Percentiles rank a stretch among this genome's conserved stretches.
These are phyloP conservation scores for Helobdella robusta DNA, from an alignment of 2,888 invertebrate species.

Conservation along the genomic window DNA sequence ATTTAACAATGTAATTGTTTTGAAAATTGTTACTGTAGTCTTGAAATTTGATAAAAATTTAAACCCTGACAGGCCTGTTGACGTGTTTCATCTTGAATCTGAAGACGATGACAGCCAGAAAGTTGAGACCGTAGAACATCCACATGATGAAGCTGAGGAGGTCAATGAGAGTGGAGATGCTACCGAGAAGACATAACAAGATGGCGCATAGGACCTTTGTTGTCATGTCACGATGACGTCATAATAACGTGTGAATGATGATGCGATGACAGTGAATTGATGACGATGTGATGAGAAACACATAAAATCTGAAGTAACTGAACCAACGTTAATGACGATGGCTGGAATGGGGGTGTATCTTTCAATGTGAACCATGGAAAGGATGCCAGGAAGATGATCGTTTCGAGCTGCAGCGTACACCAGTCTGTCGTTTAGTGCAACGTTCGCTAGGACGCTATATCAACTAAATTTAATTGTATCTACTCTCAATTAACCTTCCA, in stretches of 20 bases:
- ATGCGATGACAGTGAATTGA: neutral
- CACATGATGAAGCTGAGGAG: conserved; percentile 97
- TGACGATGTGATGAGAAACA: neutral
- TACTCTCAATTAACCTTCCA: too few species aligned
- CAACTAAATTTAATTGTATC: too few species aligned
- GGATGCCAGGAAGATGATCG: conserved; percentile 77
- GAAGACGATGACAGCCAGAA: conserved; percentile 84
- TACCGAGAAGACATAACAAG: conserved; percentile 55
- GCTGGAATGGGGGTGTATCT: conserved; percentile 88
- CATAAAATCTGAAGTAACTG: too few species aligned
- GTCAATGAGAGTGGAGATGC: conserved; percentile 85
- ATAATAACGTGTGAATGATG: neutral
- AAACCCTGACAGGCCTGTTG: conserved; percentile 6
- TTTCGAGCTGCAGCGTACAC: conserved; percentile 79
- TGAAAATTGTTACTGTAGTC: too few species aligned
- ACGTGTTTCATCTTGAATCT: conserved; percentile 48
- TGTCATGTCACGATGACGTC: neutral
- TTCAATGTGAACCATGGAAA: conserved; percentile 81
- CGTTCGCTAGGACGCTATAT: neutral
- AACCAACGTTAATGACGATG: conserved; percentile 82
- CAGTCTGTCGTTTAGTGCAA: conserved; percentile 27
- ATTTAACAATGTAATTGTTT: too few species aligned
- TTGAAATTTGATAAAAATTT: too few species aligned
- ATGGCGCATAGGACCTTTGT: neutral
- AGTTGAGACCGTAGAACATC: conserved; percentile 91